Evolutionary conservation across 2,888 invertebrate species (phyloP).

Genomic region (Heteromyza rotundicornis): DNA sequence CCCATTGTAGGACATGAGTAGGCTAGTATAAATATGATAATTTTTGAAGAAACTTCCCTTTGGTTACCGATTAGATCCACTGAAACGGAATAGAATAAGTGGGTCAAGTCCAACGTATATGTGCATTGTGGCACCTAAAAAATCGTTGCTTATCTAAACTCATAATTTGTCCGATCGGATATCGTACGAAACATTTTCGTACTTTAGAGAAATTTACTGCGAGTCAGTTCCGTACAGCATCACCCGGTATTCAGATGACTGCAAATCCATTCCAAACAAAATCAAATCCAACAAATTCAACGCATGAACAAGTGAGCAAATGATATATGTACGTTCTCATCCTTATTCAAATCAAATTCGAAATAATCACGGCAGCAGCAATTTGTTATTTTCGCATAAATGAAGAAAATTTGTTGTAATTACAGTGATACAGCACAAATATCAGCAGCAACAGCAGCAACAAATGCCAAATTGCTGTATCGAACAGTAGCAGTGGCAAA

Average conservation of each 20-base stretch:
- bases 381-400: constrained; percentile 31
- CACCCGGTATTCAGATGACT: neutral
- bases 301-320: neutral
- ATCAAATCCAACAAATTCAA: neutral
- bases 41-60: no score
- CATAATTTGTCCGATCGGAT: no score
- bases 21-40: no score
- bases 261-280: constrained; percentile 1
- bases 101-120: no score
- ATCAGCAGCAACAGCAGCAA: constrained; percentile 24
- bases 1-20: no score
- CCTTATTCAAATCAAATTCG: constrained; percentile 7
- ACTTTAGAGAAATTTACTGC: no score
- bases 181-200: no score
- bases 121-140: no score
- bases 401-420: constrained; percentile 51
- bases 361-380: constrained; percentile 14
- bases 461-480: neutral
- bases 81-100: no score
- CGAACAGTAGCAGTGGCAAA: constrained; percentile 14
- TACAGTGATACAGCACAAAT: constrained; percentile 52
- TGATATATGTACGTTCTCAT: constrained; percentile 12
- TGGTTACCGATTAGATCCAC: no score
- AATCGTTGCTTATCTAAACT: no score
- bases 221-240: no score